A percentile compares a stretch with the other conserved stretches of the same genome.
Conservation (phyloP, 2,113 vertebrate genomes). For the Danionella cerebrum region DNA sequence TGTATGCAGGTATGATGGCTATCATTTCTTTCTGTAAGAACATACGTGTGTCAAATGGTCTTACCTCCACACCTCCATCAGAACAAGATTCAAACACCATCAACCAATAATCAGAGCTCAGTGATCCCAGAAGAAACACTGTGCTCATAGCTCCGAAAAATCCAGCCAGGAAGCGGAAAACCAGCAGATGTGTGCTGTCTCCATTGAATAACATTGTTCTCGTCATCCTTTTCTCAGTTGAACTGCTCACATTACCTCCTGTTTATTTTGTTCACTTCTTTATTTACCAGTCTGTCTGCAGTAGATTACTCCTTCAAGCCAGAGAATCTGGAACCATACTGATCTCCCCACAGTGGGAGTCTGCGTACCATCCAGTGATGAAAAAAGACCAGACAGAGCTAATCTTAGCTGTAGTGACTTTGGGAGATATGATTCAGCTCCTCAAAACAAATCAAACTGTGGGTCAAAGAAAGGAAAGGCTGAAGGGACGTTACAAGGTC, state of each 20-base stretch:
- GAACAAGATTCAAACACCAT: slow-evolving; percentile 70
- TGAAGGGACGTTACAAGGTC: too few species aligned
- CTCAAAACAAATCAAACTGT: slow-evolving; percentile 1
- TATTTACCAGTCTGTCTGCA: background rate
- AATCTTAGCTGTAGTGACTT: background rate
- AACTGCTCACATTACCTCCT: background rate
- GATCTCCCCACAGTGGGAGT: background rate
- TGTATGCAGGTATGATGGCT: too few species aligned
- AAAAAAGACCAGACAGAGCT: background rate
- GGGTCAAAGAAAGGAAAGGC: background rate
- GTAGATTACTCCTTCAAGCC: background rate
- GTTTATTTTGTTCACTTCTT: background rate
- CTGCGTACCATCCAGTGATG: background rate
- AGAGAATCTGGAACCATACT: background rate
- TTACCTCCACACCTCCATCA: slow-evolving; percentile 23
- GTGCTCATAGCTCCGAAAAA: slow-evolving; percentile 73
- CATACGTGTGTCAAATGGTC: background rate
- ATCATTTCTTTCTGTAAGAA: too few species aligned
- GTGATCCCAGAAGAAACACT: slow-evolving; percentile 70
- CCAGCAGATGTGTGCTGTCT: slow-evolving; percentile 61
- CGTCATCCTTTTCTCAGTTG: background rate
- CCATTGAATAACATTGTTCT: background rate
- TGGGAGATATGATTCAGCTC: background rate
- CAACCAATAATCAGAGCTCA: slow-evolving; percentile 82
- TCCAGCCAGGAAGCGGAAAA: slow-evolving; percentile 74